phyloP scores from a whole-genome alignment of 2,113 vertebrate genomes.

The Phalacrocorax brasilianus region DNA sequence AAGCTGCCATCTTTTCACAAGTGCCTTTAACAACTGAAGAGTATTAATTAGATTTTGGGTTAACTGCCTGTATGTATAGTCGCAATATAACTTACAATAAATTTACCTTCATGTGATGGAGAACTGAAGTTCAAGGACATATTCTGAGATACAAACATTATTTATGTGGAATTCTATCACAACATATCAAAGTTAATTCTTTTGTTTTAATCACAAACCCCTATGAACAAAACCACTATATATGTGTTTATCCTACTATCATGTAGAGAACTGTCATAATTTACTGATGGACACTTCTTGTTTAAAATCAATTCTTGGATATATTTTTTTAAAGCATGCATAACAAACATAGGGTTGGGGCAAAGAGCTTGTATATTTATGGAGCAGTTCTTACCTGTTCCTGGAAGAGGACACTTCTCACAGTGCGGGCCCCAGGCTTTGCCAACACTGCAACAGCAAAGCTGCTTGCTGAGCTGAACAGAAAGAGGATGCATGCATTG shows the following conservation, averaged over 20 bases:
- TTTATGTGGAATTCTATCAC: neutral
- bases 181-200: neutral
- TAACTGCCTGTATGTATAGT: neutral
- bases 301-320: neutral
- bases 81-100: neutral
- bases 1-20: neutral
- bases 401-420: slow-evolving; percentile 92
- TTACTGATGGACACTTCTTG: neutral
- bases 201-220: neutral
- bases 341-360: neutral
- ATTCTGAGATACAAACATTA: neutral
- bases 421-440: slow-evolving; percentile 97
- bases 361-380: neutral
- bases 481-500: slow-evolving; percentile 97
- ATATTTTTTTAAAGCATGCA: neutral
- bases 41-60: neutral
- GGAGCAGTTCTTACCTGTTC: slow-evolving; percentile 90
- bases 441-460: slow-evolving; percentile 99
- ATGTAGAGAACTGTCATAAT: neutral
- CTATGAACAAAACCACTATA: neutral
- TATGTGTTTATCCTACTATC: neutral
- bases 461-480: slow-evolving; percentile 95
- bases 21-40: neutral
- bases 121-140: neutral
- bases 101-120: neutral